Base-by-base conservation (phyloP, 2,888 invertebrate species). In the Netelia virgata region DNA sequence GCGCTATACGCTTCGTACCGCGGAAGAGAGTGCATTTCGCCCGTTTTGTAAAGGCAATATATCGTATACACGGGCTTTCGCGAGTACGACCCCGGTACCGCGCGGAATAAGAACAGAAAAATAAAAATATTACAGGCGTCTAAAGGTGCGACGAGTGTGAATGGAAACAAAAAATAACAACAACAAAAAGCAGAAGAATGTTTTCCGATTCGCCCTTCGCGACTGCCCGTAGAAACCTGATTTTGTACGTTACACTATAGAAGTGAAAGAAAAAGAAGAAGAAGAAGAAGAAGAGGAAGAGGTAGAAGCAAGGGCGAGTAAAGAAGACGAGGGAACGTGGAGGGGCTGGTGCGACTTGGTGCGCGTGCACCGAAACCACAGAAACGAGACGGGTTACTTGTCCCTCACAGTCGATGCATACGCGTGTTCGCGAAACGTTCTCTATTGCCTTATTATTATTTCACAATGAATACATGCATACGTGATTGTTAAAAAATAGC, bases 1-100 rank as follows among this genome's bases (percentile, higher is more conserved):
- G 84, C 80, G 84, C 76, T 73, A 73, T 84, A 81, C 80, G 64
- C 77, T 64, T 50, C 23, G 78, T 74, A 79, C 75, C 70, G 70
- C 41, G 16, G 47, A 28, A 43, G 28, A 43, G 28, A 47, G 69
- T 57, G 18, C 18, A 57, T 77, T 77, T 68, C 59, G 50, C 59
- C 59, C 68, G 73, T 41, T 57, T 73, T 63, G 70, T 70, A 3
- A 18, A 57, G 64, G 70, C 41, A 75, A 47, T 20, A 57, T 36
- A 16, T 66, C 50, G 23, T 43, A 28, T 41, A n/a, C 47, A 16
- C 66, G 68, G 36, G 36, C 36, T 36, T 36, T 36, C 36, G 36
- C 74, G 74, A 50, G 61, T 53, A 50, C 61, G 53, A 41, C 11
- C 61, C 57, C 68, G 70, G 61, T 36, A 14, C 43, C 53, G 28